Evolutionary conservation across 2,797 vertebrate species (phyloP), one percentile per base, ranked within the genome.

Genomic region (Oceanodroma leucorhoa): DNA sequence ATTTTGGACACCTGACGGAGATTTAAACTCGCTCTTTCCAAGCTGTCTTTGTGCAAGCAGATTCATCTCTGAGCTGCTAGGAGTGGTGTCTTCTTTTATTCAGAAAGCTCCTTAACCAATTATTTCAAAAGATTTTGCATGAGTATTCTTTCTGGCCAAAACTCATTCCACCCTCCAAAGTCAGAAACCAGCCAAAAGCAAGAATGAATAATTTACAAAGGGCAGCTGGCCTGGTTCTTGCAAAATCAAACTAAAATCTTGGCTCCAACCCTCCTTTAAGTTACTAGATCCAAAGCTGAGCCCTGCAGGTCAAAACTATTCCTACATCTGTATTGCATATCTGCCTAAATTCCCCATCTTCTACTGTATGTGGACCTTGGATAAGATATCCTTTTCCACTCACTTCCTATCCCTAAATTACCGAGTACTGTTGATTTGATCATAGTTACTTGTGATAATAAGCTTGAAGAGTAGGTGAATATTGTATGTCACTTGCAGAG

Each of bases 131-230:
- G 32, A 72, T 83, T 90, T 91, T 91, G 61, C 41, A 11, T 62
- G 46, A 69, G 7, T 82, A 5, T 40, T 91, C 55, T 93, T 91
- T 88, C 73, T 84, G 80, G 62, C 51, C 87, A 90, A 91, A 81
- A 76, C 30, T 91, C 46, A 60, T 75, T 88, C 54, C 32, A 79
- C 24, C 23, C 54, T 64, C 26, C 38, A n/a, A 95, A 93, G 70
- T 50, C 71, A 92, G 48, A 89, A 89, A 76, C 14, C 70, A 86
- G 55, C 50, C 83, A 90, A 95, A 94, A 94, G 48, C 66, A 87
- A 88, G 32, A 92, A 87, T 76, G 23, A 93, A 81, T 89, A 83
- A 95, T 95, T 93, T 95, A 83, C 61, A 32, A 70, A 91, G 77
- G 78, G 75, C 71, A 90, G 62, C 53, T 95, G 84, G 43, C 50